Evolutionary conservation across 2,113 vertebrate genomes (phyloP).

Genomic region (Muntiacus muntjak): DNA sequence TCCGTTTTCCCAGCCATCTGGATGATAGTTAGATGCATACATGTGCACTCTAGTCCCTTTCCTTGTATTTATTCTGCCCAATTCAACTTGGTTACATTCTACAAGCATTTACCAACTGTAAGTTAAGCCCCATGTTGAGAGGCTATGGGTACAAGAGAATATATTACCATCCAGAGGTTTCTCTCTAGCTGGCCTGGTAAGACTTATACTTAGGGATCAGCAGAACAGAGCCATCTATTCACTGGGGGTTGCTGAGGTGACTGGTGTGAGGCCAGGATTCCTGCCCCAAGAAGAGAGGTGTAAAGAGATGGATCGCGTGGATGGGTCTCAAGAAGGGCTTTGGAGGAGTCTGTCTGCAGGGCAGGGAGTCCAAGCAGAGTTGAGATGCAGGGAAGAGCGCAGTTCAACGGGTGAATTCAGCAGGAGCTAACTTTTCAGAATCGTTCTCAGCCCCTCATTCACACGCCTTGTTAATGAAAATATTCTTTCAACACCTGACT

Average conservation of each 20-base stretch:
- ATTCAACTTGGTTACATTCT: slow-evolving; percentile 46
- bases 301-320: background rate
- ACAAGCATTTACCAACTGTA: slow-evolving; percentile 25
- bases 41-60: background rate
- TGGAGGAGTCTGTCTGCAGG: slow-evolving; percentile 8
- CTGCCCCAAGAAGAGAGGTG: background rate
- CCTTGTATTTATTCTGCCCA: slow-evolving; percentile 44
- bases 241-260: background rate
- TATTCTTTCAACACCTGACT: background rate
- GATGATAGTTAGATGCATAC: background rate
- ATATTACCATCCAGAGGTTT: background rate
- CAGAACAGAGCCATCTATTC: background rate
- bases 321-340: background rate
- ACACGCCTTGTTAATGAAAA: background rate
- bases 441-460: background rate
- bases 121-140: slow-evolving; percentile 8
- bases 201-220: background rate
- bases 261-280: background rate
- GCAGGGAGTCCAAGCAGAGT: background rate
- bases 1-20: slow-evolving; percentile 27
- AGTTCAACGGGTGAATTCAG: background rate
- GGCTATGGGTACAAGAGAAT: background rate
- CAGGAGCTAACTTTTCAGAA: background rate
- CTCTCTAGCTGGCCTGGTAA: background rate
- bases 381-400: background rate